A percentile compares a stretch with the other conserved stretches of the same genome.
phyloP scores from a whole-genome alignment of 2,113 vertebrate species.

The Phaethornis superciliosus region DNA sequence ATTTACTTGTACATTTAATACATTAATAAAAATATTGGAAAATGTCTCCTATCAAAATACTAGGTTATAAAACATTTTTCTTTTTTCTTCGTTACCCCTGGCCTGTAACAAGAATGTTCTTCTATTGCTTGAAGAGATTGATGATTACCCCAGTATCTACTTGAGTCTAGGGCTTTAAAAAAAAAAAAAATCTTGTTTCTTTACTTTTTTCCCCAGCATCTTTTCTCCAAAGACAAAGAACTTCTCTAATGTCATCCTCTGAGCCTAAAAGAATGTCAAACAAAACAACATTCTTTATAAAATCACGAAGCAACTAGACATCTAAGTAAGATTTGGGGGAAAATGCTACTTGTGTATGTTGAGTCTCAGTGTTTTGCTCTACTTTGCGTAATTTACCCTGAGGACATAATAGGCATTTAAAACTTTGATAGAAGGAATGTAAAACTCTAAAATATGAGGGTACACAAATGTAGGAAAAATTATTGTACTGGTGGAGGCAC shows the following conservation, averaged over 20 bases:
- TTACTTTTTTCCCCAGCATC: neutral
- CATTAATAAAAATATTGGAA: neutral
- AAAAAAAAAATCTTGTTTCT: neutral
- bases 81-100: neutral
- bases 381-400: conserved; percentile 16
- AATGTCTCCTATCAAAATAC: neutral
- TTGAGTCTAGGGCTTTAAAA: neutral
- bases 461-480: neutral
- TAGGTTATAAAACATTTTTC: neutral
- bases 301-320: neutral
- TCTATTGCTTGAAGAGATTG: neutral
- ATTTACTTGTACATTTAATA: neutral
- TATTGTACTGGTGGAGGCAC: neutral
- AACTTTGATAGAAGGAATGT: neutral
- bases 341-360: neutral
- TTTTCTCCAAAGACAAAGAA: conserved; percentile 1
- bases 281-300: neutral
- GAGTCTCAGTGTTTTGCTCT: neutral
- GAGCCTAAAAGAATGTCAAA: conserved; percentile 22
- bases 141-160: neutral
- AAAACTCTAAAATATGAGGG: neutral
- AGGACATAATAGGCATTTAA: neutral
- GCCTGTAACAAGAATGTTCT: neutral
- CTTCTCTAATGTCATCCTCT: neutral
- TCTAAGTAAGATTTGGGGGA: neutral